Evolutionary conservation across 2,888 invertebrate genomes (phyloP), one percentile per base, ranked within the genome.

Genomic region (Merodon equestris): DNA sequence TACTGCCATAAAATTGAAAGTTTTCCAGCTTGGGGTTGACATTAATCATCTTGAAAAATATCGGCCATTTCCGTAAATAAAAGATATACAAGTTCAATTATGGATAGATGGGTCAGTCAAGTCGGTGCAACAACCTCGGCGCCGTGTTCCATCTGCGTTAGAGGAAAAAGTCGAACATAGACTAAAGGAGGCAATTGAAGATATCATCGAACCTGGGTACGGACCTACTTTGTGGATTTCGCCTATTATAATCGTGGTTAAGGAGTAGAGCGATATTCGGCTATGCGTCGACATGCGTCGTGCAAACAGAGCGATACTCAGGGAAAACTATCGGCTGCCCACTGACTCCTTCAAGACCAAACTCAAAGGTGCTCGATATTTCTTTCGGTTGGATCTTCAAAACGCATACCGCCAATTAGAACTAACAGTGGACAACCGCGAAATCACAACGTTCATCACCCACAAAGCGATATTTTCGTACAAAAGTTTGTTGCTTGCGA

Each of bases 401-500:
- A 83, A 81, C 47, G 84, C 84, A 19, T 84, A 82, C 47, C 84
- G 84, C 58, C 84, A 85, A 58, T 34, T 85, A 42, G 83, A 72
- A 12, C 13, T 68, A 27, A 12, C 27, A 9, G 38, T 51, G 42
- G 50, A 50, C 9, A 60, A 54, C 42, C 45, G 70, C 36, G n/a
- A 53, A 10, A 76, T 76, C 14, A 70, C 67, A 12, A 72, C 58
- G 5, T 72, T 72, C 15, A 57, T 75, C 3, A 68, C 68, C 13
- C 51, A 56, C 34, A 75, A 63, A 34, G 57, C 63, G 0, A 19
- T 72, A 51, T 84, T 83, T 66, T 54, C 85, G 12, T 87, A 85
- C 60, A 87, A 86, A 67, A 60, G 86, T 9, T 45, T 87, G 3
- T 84, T 86, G 84, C 87, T 87, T 64, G 85, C 86, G 0, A 83